These are phyloP conservation scores for Neodiprion virginianus DNA, from an alignment of 1,140 invertebrate species.

Conservation along the genomic window DNA sequence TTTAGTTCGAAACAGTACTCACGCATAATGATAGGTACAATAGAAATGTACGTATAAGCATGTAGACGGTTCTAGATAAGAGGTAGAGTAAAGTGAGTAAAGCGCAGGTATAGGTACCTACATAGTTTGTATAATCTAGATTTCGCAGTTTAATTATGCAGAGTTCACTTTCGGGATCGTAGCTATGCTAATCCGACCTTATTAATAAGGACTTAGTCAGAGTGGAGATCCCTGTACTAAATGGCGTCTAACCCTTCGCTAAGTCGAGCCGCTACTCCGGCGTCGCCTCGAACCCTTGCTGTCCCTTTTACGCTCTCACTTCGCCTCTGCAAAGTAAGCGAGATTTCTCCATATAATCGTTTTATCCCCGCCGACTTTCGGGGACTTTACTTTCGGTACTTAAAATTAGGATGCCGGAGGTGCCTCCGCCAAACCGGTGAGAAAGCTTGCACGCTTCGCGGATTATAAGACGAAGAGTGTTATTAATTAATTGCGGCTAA, in stretches of 20 bases:
- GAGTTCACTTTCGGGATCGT: conserved; percentile 38
- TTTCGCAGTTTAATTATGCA: conserved; percentile 41
- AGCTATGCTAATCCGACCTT: conserved; percentile 54
- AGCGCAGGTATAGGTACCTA: no score
- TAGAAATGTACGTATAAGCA: no score
- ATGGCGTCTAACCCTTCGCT: conserved; percentile 44
- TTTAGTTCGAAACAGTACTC: no score
- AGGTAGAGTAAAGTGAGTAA: no score
- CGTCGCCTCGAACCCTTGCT: conserved; percentile 19
- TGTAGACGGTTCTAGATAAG: no score
- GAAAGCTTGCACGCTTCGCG: not conserved
- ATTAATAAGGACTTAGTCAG: conserved; percentile 51
- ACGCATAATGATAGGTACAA: no score
- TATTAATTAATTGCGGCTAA: conserved; percentile 1
- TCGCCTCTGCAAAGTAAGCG: conserved; percentile 34
- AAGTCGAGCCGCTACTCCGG: conserved; percentile 36
- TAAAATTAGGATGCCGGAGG: conserved; percentile 31
- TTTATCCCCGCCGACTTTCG: conserved; percentile 42
- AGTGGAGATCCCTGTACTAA: conserved; percentile 46
- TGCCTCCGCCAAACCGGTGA: not conserved
- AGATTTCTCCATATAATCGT: conserved; percentile 52
- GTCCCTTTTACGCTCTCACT: conserved; percentile 25
- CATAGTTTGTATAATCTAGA: conserved; percentile 37
- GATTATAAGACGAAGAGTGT: not conserved
- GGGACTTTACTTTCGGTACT: conserved; percentile 29